Conservation (phyloP, 2,888 invertebrate species). For the Marronus borbonicus region DNA sequence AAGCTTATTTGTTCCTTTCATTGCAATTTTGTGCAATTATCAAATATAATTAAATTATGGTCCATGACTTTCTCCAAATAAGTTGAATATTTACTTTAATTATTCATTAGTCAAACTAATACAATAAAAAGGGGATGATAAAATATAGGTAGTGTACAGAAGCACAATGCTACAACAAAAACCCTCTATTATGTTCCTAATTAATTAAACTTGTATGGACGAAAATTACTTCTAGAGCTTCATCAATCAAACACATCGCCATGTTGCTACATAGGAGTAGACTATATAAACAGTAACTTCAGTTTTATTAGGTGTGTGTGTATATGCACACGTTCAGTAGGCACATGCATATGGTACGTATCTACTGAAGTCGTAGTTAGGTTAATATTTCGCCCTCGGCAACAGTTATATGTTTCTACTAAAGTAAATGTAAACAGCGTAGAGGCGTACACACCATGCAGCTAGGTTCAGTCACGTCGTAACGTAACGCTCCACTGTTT, state of each 20-base stretch:
- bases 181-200: not conserved
- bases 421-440: constrained; percentile 36
- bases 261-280: not conserved
- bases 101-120: too few relatives aligned
- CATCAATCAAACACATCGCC: constrained; percentile 2
- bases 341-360: not conserved
- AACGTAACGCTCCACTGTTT: too few relatives aligned
- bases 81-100: too few relatives aligned
- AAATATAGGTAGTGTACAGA: too few relatives aligned
- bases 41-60: too few relatives aligned
- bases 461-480: not conserved
- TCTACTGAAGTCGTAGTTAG: not conserved
- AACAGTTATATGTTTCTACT: constrained; percentile 28
- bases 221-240: not conserved
- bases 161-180: not conserved
- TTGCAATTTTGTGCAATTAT: too few relatives aligned
- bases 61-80: too few relatives aligned
- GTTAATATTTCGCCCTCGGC: constrained; percentile 33
- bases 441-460: too few relatives aligned
- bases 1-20: too few relatives aligned
- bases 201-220: not conserved
- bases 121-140: too few relatives aligned
- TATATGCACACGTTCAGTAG: too few relatives aligned
- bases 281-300: constrained; percentile 13
- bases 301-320: constrained; percentile 6